Evolutionary conservation across 2,888 invertebrate genomes (phyloP).

Genomic region (Azorinus chamasolen): DNA sequence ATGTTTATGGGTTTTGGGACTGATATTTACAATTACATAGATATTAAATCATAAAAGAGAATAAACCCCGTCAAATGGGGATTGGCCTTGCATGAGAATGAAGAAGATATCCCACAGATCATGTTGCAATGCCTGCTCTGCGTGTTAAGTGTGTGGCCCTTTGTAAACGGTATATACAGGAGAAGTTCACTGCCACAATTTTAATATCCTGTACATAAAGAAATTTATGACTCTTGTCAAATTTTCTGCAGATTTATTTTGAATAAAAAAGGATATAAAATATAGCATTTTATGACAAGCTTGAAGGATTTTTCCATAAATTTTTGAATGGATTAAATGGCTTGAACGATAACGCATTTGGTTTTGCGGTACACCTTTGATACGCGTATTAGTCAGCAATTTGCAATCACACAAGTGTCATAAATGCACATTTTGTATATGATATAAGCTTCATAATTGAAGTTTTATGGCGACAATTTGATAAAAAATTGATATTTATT

Average conservation of each 20-base stretch:
- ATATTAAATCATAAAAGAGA: too few species aligned
- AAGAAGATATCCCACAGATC: too few species aligned
- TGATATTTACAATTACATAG: too few species aligned
- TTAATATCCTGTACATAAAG: slow-evolving; percentile 34
- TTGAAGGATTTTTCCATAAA: slow-evolving; percentile 49
- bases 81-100: too few species aligned
- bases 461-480: slow-evolving; percentile 1
- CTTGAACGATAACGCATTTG: too few species aligned
- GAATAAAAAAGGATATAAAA: slow-evolving; percentile 53
- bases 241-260: slow-evolving; percentile 48
- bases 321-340: slow-evolving; percentile 46
- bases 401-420: too few species aligned
- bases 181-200: slow-evolving; percentile 27
- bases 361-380: too few species aligned
- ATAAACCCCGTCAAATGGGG: too few species aligned
- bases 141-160: slow-evolving; percentile 24
- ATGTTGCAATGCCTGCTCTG: too few species aligned
- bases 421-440: slow-evolving; percentile 8
- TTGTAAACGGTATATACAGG: slow-evolving; percentile 25
- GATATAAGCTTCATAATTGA: slow-evolving; percentile 14
- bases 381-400: too few species aligned
- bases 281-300: slow-evolving; percentile 40
- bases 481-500: too few species aligned
- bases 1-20: too few species aligned
- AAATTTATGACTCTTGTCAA: slow-evolving; percentile 48